Percentiles rank a stretch among this genome's conserved stretches.
Conservation (phyloP, 2,797 vertebrate species). For the Aeoliscus strigatus region DNA sequence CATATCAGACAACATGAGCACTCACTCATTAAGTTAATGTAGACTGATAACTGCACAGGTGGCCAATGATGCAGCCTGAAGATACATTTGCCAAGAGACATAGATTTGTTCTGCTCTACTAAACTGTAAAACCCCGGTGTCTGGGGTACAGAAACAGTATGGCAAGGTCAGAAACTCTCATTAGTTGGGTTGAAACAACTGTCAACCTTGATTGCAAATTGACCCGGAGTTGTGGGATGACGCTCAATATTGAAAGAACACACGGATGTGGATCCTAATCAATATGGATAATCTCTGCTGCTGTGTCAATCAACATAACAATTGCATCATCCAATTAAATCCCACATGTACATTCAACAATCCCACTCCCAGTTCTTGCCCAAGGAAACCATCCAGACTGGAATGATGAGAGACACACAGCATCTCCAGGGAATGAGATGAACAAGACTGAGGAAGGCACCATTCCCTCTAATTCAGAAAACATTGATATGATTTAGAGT, state of each 20-base stretch:
- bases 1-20: constrained; percentile 3
- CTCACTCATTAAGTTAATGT: constrained; percentile 8
- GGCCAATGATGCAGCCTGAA: background rate
- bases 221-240: constrained; percentile 2
- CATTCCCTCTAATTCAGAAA: too few relatives aligned
- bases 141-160: background rate
- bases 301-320: constrained; percentile 29
- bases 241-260: constrained; percentile 35
- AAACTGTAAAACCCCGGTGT: background rate
- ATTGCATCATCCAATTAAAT: constrained; percentile 21
- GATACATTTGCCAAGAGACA: background rate
- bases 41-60: constrained; percentile 6
- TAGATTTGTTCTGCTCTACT: background rate
- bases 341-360: constrained; percentile 3
- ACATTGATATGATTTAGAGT: too few relatives aligned
- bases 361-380: background rate
- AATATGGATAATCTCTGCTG: constrained; percentile 30
- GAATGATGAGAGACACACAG: background rate
- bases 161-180: constrained; percentile 11
- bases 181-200: constrained; percentile 5
- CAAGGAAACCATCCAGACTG: constrained; percentile 1
- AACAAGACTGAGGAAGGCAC: constrained; percentile 4
- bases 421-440: constrained; percentile 2
- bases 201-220: constrained; percentile 15
- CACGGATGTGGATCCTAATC: constrained; percentile 34